Percentiles rank a stretch among this genome's conserved stretches.
Conservation (phyloP, 2,797 vertebrate species). For the Eulemur rubriventer region DNA sequence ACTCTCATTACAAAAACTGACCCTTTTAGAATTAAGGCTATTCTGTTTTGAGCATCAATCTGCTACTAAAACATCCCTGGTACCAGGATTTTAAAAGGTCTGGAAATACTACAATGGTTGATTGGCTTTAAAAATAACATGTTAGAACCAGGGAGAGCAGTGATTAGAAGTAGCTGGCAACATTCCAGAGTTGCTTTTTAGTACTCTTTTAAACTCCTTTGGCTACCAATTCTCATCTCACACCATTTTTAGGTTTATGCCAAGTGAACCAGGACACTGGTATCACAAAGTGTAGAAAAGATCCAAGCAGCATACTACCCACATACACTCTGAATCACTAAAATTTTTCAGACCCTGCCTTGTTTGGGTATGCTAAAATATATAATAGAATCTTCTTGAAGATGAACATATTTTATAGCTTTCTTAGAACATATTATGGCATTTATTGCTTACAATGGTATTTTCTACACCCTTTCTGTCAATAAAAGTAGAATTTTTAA, state of each 20-base stretch:
- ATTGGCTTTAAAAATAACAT: conserved; percentile 62
- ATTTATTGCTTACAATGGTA: not conserved
- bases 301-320: not conserved
- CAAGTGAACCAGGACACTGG: conserved; percentile 24
- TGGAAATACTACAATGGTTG: conserved; percentile 63
- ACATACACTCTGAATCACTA: not conserved
- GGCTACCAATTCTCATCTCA: conserved; percentile 50
- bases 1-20: conserved; percentile 43
- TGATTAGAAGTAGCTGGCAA: conserved; percentile 60
- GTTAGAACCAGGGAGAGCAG: conserved; percentile 40
- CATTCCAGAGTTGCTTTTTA: conserved; percentile 57
- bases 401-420: not conserved
- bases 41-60: conserved; percentile 54
- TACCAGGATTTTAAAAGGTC: conserved; percentile 53
- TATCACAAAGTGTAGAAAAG: not conserved
- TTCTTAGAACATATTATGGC: not conserved
- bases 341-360: not conserved
- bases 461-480: conserved; percentile 36
- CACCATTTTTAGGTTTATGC: conserved; percentile 38
- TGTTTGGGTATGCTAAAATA: not conserved
- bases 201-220: conserved; percentile 55
- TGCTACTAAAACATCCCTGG: conserved; percentile 26
- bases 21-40: conserved; percentile 60
- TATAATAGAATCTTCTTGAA: not conserved
- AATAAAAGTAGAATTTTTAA: conserved; percentile 36